phyloP scores from a whole-genome alignment of 1,140 invertebrate species.

The Magallana ariakensis region DNA sequence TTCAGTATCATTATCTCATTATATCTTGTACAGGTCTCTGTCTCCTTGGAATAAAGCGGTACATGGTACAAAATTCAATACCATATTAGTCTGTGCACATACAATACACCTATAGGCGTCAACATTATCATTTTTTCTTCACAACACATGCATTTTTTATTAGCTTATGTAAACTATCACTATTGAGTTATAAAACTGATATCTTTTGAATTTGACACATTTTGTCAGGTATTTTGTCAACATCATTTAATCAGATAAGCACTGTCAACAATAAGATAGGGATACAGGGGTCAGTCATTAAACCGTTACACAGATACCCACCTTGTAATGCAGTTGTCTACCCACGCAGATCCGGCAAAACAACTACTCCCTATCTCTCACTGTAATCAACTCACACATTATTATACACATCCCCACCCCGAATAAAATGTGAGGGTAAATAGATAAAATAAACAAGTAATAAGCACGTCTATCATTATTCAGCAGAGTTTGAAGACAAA shows the following conservation, averaged over 20 bases:
- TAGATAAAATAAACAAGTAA: background rate
- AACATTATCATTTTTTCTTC: no score
- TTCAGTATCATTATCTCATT: no score
- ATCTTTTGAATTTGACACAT: no score
- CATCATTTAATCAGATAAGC: background rate
- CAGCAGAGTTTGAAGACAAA: conserved; percentile 3
- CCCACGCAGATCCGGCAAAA: background rate
- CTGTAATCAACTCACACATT: conserved; percentile 16
- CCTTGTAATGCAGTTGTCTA: background rate
- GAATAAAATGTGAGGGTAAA: background rate
- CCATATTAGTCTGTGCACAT: background rate
- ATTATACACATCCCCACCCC: background rate
- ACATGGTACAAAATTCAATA: no score
- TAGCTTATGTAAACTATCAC: no score
- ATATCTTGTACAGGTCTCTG: no score
- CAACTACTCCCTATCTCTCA: background rate
- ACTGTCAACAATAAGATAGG: background rate
- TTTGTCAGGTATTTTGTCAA: no score
- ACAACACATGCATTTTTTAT: no score
- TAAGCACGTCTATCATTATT: background rate
- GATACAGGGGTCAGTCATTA: background rate
- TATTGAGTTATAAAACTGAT: no score
- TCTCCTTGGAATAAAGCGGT: no score
- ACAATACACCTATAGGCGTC: background rate
- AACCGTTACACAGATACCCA: background rate